Evolutionary conservation across 1,140 invertebrate genomes (phyloP), one percentile per base, ranked within the genome.

Genomic region (Heliconius eleuchia): DNA sequence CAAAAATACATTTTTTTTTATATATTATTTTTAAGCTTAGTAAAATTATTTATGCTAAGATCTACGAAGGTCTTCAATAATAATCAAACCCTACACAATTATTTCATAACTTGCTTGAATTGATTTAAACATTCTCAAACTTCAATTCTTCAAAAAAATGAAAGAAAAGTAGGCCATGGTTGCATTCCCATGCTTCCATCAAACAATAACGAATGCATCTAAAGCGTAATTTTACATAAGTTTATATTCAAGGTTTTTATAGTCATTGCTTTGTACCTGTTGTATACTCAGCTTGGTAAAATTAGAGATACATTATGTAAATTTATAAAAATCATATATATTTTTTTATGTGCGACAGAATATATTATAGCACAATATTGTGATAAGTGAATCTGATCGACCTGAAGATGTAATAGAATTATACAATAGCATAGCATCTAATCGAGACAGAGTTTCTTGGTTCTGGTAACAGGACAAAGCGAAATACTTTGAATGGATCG

Each of bases 41-140:
- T 0, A 37, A 37, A 37, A 37, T 7, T 52, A 19, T 52, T 52
- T 52, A 52, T 6, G 18, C 50, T 19, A 18, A 50, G 16, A 52
- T 18, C 16, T 52, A 52, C 50, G 18, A 52, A 46, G 42, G 13
- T 46, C 50, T 52, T 52, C 7, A 23, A 23, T 57, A 8, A 2
- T 23, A 57, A n/a, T 1, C 18, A 57, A 57, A 57, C n/a, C 50
- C 50, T 19, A 52, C 34, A 37, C 34, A 30, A 66, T 66, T 30
- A 27, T 27, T 52, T 27, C 16, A 66, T 80, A 78, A 66, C 37
- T 55, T 52, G 46, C 75, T 82, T 74, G 18, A 42, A 80, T 27
- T 46, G 23, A 30, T 13, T 66, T 27, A 30, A 66, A 66, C 23
- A 30, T 13, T 66, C 23, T 66, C 60, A 30, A 66, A 30, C 60